These are phyloP conservation scores for Oasisia sp. DNA, from an alignment of 2,888 invertebrate genomes.

Conservation along the genomic window DNA sequence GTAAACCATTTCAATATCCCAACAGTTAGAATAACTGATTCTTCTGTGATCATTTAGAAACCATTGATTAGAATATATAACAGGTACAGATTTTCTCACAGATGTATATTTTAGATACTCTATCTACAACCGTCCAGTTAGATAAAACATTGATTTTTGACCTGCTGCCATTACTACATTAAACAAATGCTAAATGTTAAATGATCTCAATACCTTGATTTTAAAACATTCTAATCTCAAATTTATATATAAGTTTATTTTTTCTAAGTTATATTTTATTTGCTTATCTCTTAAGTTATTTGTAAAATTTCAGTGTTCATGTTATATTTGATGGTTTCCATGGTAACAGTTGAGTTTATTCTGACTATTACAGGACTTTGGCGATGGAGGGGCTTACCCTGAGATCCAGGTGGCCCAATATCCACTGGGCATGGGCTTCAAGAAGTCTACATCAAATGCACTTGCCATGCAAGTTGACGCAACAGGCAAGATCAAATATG, in stretches of 20 bases:
- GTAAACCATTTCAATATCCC: too few species aligned
- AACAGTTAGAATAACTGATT: not conserved
- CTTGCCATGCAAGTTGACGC: slow-evolving; percentile 94
- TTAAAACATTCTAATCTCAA: not conserved
- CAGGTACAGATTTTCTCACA: not conserved
- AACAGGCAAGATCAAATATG: slow-evolving; percentile 90
- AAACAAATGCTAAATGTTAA: not conserved
- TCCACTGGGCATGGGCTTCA: slow-evolving; percentile 87
- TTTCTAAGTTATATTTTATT: not conserved
- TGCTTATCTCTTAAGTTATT: not conserved
- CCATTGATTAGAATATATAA: not conserved
- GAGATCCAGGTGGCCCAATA: slow-evolving; percentile 97
- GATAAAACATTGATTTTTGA: not conserved
- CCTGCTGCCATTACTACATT: not conserved
- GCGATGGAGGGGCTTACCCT: slow-evolving; percentile 97
- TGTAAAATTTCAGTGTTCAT: not conserved
- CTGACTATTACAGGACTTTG: slow-evolving; percentile 71
- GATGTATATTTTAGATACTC: not conserved
- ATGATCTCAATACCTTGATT: not conserved
- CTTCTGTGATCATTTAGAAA: not conserved
- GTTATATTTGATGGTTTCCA: slow-evolving; percentile 9
- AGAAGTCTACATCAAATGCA: slow-evolving; percentile 74
- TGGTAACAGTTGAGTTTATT: slow-evolving; percentile 18
- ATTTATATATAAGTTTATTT: not conserved
- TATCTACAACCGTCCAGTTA: not conserved